A percentile compares a stretch with the other conserved stretches of the same genome.
These are phyloP conservation scores for Drosophila arawakana DNA, from an alignment of 1,140 invertebrate species.

Conservation along the genomic window DNA sequence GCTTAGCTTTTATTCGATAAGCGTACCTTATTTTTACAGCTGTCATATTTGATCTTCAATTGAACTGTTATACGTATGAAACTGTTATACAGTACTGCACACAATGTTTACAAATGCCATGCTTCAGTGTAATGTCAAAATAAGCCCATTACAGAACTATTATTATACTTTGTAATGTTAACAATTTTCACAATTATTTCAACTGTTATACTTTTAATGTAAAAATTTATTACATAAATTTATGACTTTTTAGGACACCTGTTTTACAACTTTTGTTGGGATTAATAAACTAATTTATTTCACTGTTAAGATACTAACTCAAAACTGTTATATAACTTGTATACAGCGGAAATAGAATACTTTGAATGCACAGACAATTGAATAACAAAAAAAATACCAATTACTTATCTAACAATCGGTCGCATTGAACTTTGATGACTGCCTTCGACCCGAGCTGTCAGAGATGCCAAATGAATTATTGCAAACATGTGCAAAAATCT, in stretches of 20 bases:
- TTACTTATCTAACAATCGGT: conserved; percentile 12
- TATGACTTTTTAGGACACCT: no score
- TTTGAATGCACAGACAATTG: not conserved
- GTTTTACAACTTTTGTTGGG: no score
- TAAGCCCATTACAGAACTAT: not conserved
- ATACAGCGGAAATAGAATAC: conserved; percentile 1
- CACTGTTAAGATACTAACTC: not conserved
- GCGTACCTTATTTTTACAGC: not conserved
- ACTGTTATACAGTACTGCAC: not conserved
- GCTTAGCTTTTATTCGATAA: conserved; percentile 1
- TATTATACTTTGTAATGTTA: not conserved
- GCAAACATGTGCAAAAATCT: conserved; percentile 78
- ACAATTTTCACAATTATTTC: no score
- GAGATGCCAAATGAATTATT: conserved; percentile 61
- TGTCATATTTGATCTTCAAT: not conserved
- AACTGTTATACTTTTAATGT: no score
- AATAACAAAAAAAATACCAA: conserved; percentile 5
- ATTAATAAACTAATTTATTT: no score
- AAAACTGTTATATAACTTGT: conserved; percentile 4
- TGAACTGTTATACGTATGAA: not conserved
- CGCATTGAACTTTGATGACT: conserved; percentile 29
- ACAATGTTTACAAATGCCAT: not conserved
- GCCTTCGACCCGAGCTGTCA: conserved; percentile 57
- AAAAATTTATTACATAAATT: no score
- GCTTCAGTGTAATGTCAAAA: no score